Evolutionary conservation across 2,113 vertebrate genomes (phyloP), one percentile per base, ranked within the genome.

Genomic region (Gymnobelideus leadbeateri): DNA sequence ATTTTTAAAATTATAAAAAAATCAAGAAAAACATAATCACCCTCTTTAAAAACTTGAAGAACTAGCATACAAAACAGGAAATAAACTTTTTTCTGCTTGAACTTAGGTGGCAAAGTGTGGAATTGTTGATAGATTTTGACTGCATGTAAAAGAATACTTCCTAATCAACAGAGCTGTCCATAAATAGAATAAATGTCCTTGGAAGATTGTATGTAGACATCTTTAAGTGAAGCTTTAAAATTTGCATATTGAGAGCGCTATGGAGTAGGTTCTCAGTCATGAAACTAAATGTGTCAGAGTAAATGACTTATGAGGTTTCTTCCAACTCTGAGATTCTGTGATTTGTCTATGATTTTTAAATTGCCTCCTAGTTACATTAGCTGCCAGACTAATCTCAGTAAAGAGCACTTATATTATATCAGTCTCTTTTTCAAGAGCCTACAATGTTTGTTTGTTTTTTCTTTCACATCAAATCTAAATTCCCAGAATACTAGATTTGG

Each of bases 391-490:
- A 94, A 46, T 10, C 54, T 57, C 92, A 92, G 89, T 28, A 92
- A 1, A 94, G 43, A 91, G 93, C 8, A 55, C 23, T 92, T 96
- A 93, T 12, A 47, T 91, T 47, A 93, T 54, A 92, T 55, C 12
- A 89, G 43, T 49, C 31, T 95, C 68, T 19, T 91, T 50, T 51
- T 90, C 0, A 50, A 94, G 91, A 94, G 16, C 53, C 14, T 43
- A 50, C 5, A 68, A n/a, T 49, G 47, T 49, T 49, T 90, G 26
- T 52, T 89, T 89, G 25, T 61, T 55, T 89, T 19, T 93, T 61
- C 68, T 47, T 54, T 92, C 50, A 90, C 51, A 95, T 89, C 93
- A 89, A 24, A 26, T 93, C 93, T 92, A 92, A 94, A 90, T 23
- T 89, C 51, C 46, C 19, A 84, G 54, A 61, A 61, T 61, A 77